Conservation (phyloP, 2,113 vertebrate species). For the Larimichthys crocea region DNA sequence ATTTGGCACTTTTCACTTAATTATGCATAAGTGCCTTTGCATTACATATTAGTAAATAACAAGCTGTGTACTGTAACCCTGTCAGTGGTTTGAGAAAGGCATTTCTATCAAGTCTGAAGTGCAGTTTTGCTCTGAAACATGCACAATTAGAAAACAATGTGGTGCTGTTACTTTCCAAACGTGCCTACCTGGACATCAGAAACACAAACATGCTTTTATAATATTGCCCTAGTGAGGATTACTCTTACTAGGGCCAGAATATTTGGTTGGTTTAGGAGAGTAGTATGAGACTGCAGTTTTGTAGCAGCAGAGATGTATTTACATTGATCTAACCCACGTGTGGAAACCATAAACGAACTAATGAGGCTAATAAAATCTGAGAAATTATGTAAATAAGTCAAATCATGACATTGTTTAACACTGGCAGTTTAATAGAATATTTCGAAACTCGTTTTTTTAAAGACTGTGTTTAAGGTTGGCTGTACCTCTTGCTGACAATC, state of each 20-base stretch:
- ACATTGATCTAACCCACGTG: background rate
- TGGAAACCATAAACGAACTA: background rate
- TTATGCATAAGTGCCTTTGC: too few relatives aligned
- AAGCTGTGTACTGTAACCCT: too few relatives aligned
- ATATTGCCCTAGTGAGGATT: background rate
- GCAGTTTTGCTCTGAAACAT: background rate
- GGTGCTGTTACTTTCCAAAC: background rate
- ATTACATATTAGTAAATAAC: too few relatives aligned
- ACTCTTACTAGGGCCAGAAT: background rate
- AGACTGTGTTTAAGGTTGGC: background rate
- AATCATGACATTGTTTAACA: conserved; percentile 3
- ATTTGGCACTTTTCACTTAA: background rate
- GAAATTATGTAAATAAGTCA: background rate
- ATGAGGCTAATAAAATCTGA: background rate
- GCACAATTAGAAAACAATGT: background rate
- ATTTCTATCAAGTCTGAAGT: background rate
- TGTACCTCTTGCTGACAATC: conserved; percentile 98
- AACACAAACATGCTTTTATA: background rate
- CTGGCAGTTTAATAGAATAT: background rate
- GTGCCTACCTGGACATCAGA: background rate
- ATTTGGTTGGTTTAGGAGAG: conserved; percentile 1
- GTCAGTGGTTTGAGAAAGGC: background rate
- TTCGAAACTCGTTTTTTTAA: background rate
- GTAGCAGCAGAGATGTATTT: conserved; percentile 22
- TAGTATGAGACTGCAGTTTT: conserved; percentile 10